These are phyloP conservation scores for Oenanthe oenanthe DNA, from an alignment of 2,113 vertebrate genomes.

Conservation along the genomic window DNA sequence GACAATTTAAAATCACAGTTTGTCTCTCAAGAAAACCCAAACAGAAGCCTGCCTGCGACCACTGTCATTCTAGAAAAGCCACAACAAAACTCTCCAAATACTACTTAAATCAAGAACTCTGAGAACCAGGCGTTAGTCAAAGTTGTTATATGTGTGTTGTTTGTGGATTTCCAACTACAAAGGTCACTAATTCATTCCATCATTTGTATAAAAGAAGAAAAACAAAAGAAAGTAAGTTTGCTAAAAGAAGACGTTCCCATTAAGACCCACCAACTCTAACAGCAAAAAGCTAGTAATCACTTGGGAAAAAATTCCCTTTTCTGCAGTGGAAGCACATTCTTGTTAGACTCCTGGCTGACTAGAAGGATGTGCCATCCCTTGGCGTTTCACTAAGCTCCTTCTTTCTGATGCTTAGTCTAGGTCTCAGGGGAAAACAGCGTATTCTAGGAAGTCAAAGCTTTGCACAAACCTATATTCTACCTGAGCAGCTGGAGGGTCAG, in stretches of 20 bases:
- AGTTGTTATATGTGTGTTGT: rapidly evolving
- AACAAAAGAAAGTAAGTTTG: not conserved
- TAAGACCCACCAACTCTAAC: not conserved
- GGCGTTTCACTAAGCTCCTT: not conserved
- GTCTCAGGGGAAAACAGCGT: not conserved
- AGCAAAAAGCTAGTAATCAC: not conserved
- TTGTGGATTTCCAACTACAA: not conserved
- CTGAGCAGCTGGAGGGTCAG: not conserved
- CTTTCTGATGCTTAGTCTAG: not conserved
- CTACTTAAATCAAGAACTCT: not conserved
- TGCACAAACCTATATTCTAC: not conserved
- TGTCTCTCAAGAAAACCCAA: not conserved
- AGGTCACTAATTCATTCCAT: not conserved
- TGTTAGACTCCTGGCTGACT: not conserved
- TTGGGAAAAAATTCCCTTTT: not conserved
- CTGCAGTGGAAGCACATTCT: not conserved
- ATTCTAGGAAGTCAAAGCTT: not conserved
- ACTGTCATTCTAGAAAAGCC: not conserved
- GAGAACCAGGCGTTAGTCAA: not conserved
- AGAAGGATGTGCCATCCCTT: not conserved
- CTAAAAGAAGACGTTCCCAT: not conserved
- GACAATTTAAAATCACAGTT: not conserved
- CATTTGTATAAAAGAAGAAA: not conserved
- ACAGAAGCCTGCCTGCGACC: not conserved
- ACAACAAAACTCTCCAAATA: not conserved